A percentile compares a stretch with the other conserved stretches of the same genome.
Conservation (phyloP, 2,888 invertebrate genomes). For the Chironomus tentans region DNA sequence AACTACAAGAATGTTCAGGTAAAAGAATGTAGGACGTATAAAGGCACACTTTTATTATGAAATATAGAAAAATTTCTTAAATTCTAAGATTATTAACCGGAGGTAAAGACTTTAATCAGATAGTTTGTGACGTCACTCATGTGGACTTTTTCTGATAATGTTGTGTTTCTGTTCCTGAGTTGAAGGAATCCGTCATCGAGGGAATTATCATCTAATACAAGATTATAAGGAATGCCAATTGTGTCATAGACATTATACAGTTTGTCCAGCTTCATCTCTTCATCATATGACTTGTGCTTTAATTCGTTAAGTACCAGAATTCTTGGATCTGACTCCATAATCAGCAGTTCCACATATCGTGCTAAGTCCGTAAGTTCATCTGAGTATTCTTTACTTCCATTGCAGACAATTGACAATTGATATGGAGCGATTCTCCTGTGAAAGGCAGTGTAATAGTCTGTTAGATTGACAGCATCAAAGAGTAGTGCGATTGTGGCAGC, state of each 20-base stretch:
- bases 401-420: conserved; percentile 1
- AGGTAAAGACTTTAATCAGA: conserved; percentile 17
- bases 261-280: not conserved
- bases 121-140: conserved; percentile 12
- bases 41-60: not conserved
- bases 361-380: conserved; percentile 1
- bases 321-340: not conserved
- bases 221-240: conserved; percentile 17
- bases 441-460: conserved; percentile 1
- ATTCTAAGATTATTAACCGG: not conserved
- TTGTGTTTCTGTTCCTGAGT: conserved; percentile 18
- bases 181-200: conserved; percentile 4
- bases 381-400: not conserved
- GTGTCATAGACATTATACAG: not conserved
- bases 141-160: conserved; percentile 12
- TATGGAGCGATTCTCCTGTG: conserved; percentile 18
- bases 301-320: conserved; percentile 9
- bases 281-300: not conserved
- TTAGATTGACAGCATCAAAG: not conserved
- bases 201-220: not conserved
- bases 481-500: conserved; percentile 7
- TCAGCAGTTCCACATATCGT: conserved; percentile 4
- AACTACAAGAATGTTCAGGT: too few species aligned
- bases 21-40: not conserved
- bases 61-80: not conserved